Conservation (phyloP, 2,797 vertebrate species). For the Australoheros facetus region DNA sequence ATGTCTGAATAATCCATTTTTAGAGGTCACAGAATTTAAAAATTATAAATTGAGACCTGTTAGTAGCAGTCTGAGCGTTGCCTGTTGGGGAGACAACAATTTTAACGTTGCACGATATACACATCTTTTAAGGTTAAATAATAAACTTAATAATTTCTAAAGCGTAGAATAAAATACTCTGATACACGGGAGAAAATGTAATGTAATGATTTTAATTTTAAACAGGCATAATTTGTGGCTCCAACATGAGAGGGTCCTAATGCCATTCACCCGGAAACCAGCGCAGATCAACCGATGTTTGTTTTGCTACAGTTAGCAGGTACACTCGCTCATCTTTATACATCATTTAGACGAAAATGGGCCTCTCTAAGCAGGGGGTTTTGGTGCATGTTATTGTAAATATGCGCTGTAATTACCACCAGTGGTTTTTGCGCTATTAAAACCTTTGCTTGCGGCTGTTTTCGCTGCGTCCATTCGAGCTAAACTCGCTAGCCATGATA, state of each 20-base stretch:
- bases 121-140: not conserved
- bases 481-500: slow-evolving; percentile 39
- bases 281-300: slow-evolving; percentile 72
- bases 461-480: slow-evolving; percentile 40
- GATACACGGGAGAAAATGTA: not conserved
- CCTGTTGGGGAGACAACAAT: not conserved
- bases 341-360: not conserved
- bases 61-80: not conserved
- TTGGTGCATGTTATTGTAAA: not conserved
- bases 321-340: slow-evolving; percentile 47
- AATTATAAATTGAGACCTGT: too few species aligned
- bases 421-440: not conserved
- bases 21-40: too few species aligned
- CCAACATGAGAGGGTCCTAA: slow-evolving; percentile 57
- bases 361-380: not conserved
- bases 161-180: not conserved
- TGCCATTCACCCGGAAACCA: slow-evolving; percentile 63
- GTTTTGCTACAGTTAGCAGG: slow-evolving; percentile 75
- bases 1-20: too few species aligned
- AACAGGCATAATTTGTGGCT: slow-evolving; percentile 37
- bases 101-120: not conserved
- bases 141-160: not conserved
- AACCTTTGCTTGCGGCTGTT: slow-evolving; percentile 69
- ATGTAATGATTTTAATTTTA: slow-evolving; percentile 1
- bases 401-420: not conserved